phyloP scores from a whole-genome alignment of 1,140 invertebrate species.

The Oscheius sp. region DNA sequence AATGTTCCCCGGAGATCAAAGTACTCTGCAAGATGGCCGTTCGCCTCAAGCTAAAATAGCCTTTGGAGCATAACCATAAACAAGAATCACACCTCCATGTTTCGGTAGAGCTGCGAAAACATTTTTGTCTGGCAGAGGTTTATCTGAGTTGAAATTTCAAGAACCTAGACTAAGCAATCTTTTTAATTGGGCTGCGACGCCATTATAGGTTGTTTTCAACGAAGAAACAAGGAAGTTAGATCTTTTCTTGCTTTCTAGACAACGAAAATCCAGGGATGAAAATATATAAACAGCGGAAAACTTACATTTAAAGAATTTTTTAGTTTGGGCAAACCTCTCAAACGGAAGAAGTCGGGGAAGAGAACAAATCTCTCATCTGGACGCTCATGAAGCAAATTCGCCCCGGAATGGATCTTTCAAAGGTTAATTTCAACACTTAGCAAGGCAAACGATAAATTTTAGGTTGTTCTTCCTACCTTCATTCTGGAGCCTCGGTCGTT shows the following conservation, averaged over 20 bases:
- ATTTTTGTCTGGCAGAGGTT: too few relatives aligned
- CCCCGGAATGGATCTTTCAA: conserved; percentile 71
- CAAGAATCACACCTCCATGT: too few relatives aligned
- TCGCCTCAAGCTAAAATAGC: too few relatives aligned
- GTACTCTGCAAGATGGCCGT: too few relatives aligned
- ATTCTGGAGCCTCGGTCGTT: conserved; percentile 67
- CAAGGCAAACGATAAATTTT: conserved; percentile 86
- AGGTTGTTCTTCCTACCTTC: conserved; percentile 67
- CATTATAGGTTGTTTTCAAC: not conserved
- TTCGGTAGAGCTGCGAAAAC: too few relatives aligned
- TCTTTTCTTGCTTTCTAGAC: not conserved
- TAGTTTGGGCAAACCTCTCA: conserved; percentile 63
- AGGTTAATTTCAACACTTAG: conserved; percentile 91
- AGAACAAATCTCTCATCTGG: conserved; percentile 91
- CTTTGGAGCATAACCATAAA: too few relatives aligned
- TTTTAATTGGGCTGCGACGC: not conserved
- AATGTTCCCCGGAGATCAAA: too few relatives aligned
- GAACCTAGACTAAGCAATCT: too few relatives aligned
- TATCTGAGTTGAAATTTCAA: too few relatives aligned
- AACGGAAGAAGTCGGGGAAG: conserved; percentile 85
- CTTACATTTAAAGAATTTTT: too few relatives aligned
- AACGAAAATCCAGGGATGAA: not conserved
- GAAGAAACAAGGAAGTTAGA: not conserved
- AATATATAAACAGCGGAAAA: not conserved
- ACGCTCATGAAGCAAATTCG: conserved; percentile 88